Evolutionary conservation across 2,797 vertebrate species (phyloP), one percentile per base, ranked within the genome.

Genomic region (Fratercula arctica): DNA sequence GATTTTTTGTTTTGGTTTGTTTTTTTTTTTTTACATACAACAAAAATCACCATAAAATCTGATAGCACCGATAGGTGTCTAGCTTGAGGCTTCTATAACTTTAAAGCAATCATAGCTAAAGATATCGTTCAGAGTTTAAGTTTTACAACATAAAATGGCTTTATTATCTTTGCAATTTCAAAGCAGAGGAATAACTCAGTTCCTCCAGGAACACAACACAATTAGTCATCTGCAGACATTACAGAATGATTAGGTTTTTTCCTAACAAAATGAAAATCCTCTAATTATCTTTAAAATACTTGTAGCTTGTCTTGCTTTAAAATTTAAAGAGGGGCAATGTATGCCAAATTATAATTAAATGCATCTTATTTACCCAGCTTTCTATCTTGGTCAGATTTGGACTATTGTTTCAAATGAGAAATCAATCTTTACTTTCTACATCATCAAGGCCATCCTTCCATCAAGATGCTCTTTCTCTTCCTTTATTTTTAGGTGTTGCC

Each of bases 221-320:
- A 75, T 89, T 73, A 91, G 63, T 81, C 85, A 89, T 57, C 87
- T 90, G 74, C 75, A 93, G 78, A 78, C 54, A 85, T 84, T 79
- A 77, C 39, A 25, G 23, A 96, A 90, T 1, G 6, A 68, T 86
- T 84, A 68, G 33, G 0, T n/a, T 91, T 61, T 90, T 90, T 16
- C 51, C 45, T 54, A 87, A 72, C 19, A 67, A 85, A 83, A 53
- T 91, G 45, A 61, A 96, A 94, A 89, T 84, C 64, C 46, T 45
- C 39, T 90, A 79, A 97, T 96, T 94, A 94, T 79, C 68, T 75
- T 95, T 94, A 82, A 94, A 95, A 90, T 90, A 91, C 61, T 75
- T 95, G 53, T 79, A 89, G 80, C 74, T 91, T 94, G 87, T 68
- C 67, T 93, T 80, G 67, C 41, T 60, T 81, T 97, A 89, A 59